Evolutionary conservation across 1,140 invertebrate genomes (phyloP).

Genomic region (Drosophila erecta): DNA sequence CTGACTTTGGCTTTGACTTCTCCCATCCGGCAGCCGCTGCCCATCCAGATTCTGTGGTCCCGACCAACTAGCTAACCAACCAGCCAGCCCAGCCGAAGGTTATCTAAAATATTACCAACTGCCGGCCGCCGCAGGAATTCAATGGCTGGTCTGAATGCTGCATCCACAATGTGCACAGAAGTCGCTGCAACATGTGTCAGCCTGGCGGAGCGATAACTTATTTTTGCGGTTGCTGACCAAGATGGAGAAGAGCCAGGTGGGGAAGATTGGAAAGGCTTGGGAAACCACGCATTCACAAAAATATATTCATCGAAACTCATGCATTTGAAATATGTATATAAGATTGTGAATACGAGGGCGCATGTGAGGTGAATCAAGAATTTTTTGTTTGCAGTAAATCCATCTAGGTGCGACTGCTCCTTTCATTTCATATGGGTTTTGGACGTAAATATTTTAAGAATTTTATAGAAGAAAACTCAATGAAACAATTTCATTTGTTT

Average conservation of each 20-base stretch:
- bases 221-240: constrained; percentile 53
- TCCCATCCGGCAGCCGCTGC: neutral
- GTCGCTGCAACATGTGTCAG: constrained; percentile 63
- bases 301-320: constrained; percentile 31
- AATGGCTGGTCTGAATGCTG: neutral
- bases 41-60: neutral
- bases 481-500: too few relatives aligned
- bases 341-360: neutral
- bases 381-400: neutral
- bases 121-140: constrained; percentile 6
- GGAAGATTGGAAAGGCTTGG: neutral
- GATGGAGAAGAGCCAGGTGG: constrained; percentile 7
- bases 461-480: too few relatives aligned
- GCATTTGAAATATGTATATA: constrained; percentile 4
- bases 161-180: constrained; percentile 27
- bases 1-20: constrained; percentile 52
- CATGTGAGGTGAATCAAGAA: neutral
- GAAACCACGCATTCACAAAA: constrained; percentile 61
- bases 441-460: too few relatives aligned
- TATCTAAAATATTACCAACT: constrained; percentile 24
- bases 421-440: neutral
- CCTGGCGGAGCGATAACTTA: constrained; percentile 49
- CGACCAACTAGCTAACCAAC: constrained; percentile 12
- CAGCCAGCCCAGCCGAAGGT: constrained; percentile 7
- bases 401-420: neutral